These are phyloP conservation scores for Scatophagus argus DNA, from an alignment of 2,113 vertebrate genomes.

Conservation along the genomic window DNA sequence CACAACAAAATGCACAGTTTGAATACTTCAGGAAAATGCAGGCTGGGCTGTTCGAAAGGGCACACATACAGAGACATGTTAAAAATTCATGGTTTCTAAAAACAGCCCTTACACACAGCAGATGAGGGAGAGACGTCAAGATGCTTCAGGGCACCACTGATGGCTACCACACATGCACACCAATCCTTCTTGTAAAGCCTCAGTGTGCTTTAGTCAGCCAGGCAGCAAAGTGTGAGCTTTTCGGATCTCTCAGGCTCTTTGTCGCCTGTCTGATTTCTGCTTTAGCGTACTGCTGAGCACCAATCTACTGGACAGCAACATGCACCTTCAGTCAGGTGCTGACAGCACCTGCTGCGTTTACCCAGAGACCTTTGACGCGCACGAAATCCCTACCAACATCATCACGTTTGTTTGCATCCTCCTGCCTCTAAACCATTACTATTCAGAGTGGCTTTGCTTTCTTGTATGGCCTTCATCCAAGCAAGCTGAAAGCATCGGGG, in stretches of 20 bases:
- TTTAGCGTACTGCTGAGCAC: neutral
- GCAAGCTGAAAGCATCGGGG: slow-evolving; percentile 40
- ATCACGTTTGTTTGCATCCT: neutral
- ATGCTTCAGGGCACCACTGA: neutral
- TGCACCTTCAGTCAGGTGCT: neutral
- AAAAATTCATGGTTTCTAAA: slow-evolving; percentile 50
- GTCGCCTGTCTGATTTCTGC: neutral
- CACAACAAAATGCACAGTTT: neutral
- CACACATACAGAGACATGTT: slow-evolving; percentile 1
- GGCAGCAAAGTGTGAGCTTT: neutral
- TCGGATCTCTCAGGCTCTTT: neutral
- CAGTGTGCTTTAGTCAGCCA: neutral
- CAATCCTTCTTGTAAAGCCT: neutral
- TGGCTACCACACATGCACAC: neutral
- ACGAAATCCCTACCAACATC: neutral
- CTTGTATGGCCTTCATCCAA: slow-evolving; percentile 29
- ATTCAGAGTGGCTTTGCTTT: slow-evolving; percentile 24
- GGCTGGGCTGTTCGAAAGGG: slow-evolving; percentile 1
- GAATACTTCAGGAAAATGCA: neutral
- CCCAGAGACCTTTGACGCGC: too few relatives aligned
- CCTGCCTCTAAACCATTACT: neutral
- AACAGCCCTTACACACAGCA: slow-evolving; percentile 1
- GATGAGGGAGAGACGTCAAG: neutral
- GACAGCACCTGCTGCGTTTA: neutral
- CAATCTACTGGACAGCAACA: neutral